These are phyloP conservation scores for Amblyjoppa proteus DNA, from an alignment of 2,888 invertebrate species.

Conservation along the genomic window DNA sequence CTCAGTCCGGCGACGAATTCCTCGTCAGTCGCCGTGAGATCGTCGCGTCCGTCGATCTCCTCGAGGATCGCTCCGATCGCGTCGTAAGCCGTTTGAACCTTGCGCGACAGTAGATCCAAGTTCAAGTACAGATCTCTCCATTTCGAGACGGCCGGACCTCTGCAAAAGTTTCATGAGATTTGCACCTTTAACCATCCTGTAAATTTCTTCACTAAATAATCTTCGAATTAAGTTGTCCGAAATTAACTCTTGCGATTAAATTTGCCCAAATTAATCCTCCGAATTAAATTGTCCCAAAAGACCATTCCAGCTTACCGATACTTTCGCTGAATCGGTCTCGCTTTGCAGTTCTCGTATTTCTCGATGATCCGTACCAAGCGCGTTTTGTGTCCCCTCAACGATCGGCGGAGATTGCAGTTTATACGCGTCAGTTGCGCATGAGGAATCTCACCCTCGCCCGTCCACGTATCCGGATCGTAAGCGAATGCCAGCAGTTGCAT, in stretches of 20 bases:
- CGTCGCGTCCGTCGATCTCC: slow-evolving; percentile 74
- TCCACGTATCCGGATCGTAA: slow-evolving; percentile 72
- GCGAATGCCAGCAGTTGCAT: slow-evolving; percentile 78
- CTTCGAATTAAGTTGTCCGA: too few species aligned
- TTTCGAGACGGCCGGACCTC: slow-evolving; percentile 72
- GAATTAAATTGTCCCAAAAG: neutral
- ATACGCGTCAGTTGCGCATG: slow-evolving; percentile 72
- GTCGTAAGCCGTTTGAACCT: slow-evolving; percentile 78
- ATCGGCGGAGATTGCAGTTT: slow-evolving; percentile 68
- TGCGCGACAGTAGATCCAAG: slow-evolving; percentile 79
- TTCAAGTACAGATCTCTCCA: slow-evolving; percentile 81
- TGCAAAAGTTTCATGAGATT: slow-evolving; percentile 58
- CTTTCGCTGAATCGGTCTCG: slow-evolving; percentile 70
- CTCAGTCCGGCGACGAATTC: slow-evolving; percentile 61
- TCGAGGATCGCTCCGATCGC: slow-evolving; percentile 76
- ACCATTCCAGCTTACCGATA: slow-evolving; percentile 69
- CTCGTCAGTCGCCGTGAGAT: slow-evolving; percentile 63
- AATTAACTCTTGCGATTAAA: too few species aligned
- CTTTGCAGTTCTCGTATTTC: slow-evolving; percentile 74
- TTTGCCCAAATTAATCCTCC: too few species aligned
- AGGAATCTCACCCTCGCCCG: slow-evolving; percentile 64
- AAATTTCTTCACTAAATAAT: too few species aligned
- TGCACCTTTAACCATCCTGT: neutral
- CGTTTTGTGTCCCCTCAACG: slow-evolving; percentile 69
- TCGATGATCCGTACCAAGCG: slow-evolving; percentile 72